Evolutionary conservation across 2,888 invertebrate species (phyloP), one percentile per base, ranked within the genome.

Genomic region (Aphodius granarius): DNA sequence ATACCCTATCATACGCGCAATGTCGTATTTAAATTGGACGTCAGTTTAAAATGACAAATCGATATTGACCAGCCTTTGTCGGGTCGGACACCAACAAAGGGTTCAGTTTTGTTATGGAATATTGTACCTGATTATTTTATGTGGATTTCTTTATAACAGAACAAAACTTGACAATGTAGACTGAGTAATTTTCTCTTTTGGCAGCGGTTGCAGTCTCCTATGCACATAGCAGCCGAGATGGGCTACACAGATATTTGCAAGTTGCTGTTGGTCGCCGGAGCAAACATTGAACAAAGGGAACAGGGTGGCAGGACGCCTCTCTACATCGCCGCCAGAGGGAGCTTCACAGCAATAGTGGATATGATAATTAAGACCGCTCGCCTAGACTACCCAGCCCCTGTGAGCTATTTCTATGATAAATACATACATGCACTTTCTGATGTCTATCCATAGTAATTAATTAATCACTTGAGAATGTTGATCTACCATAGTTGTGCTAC

Each of bases 321-420:
- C 82, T 91, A 94, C 79, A 90, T 94, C 22, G 95, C 95, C 0
- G 94, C 95, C 1, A 87, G 95, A 73, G 95, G 95, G 15, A 94
- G 94, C 83, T 94, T 94, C 87, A 94, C 94, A 0, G 94, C 94
- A 23, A 94, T 95, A 78, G 91, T 95, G 76, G 95, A 94, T 83
- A 92, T 95, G 89, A 92, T 95, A 76, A 94, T 95, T 79, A 94
- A 93, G 82, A 93, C 93, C 17, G 90, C 93, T 4, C 89, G 93
- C 81, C 85, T 93, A 79, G 93, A 93, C 81, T 91, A 91, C 80
- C 91, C 91, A 2, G 89, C 87, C 66, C 88, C 90, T 85, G 92
- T 92, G 85, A 86, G 87, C 81, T 77, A 43, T 43, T 43, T 43
- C 13, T 43, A 43, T 6, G 43, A 9, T 43, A 13, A 43, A 43